Evolutionary conservation across 1,140 invertebrate species (phyloP), one percentile per base, ranked within the genome.

Genomic region (Chymomyza costata): DNA sequence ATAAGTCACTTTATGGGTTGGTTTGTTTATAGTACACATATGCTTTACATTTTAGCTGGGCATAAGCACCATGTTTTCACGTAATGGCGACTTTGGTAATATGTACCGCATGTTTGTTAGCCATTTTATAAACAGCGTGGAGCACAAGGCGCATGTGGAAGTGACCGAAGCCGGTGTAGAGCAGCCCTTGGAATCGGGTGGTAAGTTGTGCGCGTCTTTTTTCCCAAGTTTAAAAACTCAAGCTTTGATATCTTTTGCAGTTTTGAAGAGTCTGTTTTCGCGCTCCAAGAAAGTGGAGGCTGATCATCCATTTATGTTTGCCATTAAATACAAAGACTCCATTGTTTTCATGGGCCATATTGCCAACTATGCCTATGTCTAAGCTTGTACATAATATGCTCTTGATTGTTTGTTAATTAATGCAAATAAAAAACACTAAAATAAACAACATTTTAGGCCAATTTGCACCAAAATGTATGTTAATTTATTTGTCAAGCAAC

Each of bases 61-160:
- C 3, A 86, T 93, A 39, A 67, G 52, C 1, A 82, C 88, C n/a
- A 87, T 92, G 57, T 93, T 93, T 69, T 74, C 74, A 1, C 65
- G 82, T 7, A 46, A 73, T 10, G 82, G 81, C 5, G 55, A 83
- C 19, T 65, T 84, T 1, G 86, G 92, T n/a, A 89, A 93, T 66
- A 87, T 95, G 19, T 87, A 88, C 21, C 89, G 90, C 32, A 91
- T 94, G 49, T 86, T 90, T 17, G 80, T 82, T 86, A 48, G 69
- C 73, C 54, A 85, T 86, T 83, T 83, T 69, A 57, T 82, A 31
- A 83, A 84, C 38, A 70, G 87, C 45, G 90, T 91, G 2, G 80
- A 80, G 55, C 82, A 84, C 52, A 84, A 84, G 58, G 82, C 82
- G 5, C 60, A 71, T 37, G 64, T 84, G n/a, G 82, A 82, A 35